A percentile compares a stretch with the other conserved stretches of the same genome.
These are phyloP conservation scores for Phataginus tetradactyla DNA, from an alignment of 2,797 vertebrate genomes.

Conservation along the genomic window DNA sequence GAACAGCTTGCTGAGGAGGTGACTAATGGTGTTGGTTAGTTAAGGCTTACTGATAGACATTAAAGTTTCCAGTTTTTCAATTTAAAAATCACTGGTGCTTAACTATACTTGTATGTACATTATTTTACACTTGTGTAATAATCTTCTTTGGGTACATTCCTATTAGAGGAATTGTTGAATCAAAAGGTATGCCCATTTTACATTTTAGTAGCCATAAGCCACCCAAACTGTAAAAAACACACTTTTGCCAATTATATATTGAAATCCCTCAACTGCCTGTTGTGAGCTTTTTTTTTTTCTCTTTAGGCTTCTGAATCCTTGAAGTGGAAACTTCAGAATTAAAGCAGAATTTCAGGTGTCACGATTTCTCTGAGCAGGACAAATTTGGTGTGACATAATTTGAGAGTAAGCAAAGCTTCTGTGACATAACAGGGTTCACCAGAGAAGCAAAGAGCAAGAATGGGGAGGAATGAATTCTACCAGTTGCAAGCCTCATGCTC, in stretches of 20 bases:
- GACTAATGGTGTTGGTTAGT: neutral
- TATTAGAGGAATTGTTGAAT: neutral
- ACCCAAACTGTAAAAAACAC: neutral
- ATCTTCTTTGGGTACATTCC: slow-evolving; percentile 26
- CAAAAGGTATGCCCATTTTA: neutral
- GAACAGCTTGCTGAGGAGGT: neutral
- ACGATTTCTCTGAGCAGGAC: neutral
- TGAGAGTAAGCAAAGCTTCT: neutral
- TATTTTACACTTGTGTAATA: neutral
- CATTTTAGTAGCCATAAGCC: neutral
- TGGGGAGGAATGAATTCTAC: neutral
- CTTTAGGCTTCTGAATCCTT: neutral
- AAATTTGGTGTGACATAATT: slow-evolving; percentile 28
- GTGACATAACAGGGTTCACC: neutral
- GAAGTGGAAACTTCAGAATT: neutral
- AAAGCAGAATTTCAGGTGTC: slow-evolving; percentile 41
- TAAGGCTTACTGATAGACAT: neutral
- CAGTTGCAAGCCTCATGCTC: neutral
- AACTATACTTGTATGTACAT: neutral
- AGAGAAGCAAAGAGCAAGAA: neutral
- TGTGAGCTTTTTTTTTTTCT: neutral
- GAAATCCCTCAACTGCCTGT: neutral
- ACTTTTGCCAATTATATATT: neutral
- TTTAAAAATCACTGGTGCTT: neutral
- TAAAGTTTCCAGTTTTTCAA: neutral